These are phyloP conservation scores for Adoxophyes honmai DNA, from an alignment of 1,140 invertebrate genomes.

Conservation along the genomic window DNA sequence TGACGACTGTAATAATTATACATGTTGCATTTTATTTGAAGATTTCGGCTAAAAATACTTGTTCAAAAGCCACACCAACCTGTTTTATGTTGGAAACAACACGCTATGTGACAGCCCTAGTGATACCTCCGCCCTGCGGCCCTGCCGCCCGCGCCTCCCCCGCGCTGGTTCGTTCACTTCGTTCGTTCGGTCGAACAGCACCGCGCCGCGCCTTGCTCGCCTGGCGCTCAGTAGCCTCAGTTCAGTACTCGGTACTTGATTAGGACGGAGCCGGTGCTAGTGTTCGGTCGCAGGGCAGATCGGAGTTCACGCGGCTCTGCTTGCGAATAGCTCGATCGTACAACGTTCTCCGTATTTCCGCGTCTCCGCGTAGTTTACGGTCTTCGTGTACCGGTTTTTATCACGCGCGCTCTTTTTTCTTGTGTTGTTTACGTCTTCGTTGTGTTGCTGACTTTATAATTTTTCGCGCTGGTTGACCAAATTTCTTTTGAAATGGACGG, in stretches of 20 bases:
- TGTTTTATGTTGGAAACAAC: no score
- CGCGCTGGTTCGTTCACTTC: constrained; percentile 1
- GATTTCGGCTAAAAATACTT: no score
- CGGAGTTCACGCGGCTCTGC: neutral
- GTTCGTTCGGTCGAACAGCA: constrained; percentile 4
- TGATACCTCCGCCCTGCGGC: neutral
- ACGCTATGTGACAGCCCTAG: neutral
- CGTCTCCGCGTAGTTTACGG: constrained; percentile 5
- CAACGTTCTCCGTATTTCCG: neutral
- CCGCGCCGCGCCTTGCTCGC: constrained; percentile 11
- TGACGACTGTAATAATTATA: no score
- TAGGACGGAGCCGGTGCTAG: neutral
- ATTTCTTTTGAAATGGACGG: constrained; percentile 42
- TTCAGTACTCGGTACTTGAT: neutral
- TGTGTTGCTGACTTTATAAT: neutral
- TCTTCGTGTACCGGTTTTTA: neutral
- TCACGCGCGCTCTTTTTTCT: constrained; percentile 11
- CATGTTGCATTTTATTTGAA: no score
- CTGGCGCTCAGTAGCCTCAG: neutral
- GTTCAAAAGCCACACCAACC: no score
- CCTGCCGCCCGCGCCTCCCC: constrained; percentile 16
- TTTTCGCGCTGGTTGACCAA: neutral
- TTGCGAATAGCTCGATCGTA: neutral
- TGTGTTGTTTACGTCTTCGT: neutral
- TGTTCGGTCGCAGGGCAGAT: no score